Conservation (phyloP, 2,113 vertebrate species). For the Crocuta crocuta region DNA sequence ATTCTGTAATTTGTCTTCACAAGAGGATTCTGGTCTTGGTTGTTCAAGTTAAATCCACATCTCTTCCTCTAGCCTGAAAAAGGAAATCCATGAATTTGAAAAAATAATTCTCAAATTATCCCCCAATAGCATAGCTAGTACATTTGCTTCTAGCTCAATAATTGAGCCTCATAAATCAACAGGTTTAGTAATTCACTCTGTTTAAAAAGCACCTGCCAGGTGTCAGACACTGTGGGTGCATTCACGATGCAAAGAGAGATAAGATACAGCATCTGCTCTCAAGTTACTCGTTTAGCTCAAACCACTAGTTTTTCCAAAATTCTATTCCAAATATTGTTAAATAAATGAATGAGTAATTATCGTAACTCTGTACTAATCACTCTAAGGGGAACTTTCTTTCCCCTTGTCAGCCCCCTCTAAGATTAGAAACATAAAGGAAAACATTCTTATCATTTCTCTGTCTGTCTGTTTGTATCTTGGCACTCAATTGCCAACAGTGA, state of each 20-base stretch:
- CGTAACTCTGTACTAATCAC: background rate
- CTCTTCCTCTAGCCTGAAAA: background rate
- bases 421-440: background rate
- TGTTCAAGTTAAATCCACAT: slow-evolving; percentile 5
- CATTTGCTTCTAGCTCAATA: background rate
- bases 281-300: background rate
- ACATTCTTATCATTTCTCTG: background rate
- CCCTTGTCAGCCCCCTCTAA: background rate
- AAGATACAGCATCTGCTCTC: background rate
- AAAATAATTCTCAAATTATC: background rate
- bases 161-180: background rate
- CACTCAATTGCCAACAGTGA: background rate
- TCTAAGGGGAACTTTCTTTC: background rate
- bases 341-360: background rate
- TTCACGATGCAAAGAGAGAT: background rate
- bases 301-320: background rate
- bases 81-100: background rate
- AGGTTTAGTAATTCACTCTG: background rate
- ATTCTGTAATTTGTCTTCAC: slow-evolving; percentile 33
- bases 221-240: background rate
- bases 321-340: background rate
- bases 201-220: background rate
- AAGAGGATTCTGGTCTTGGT: background rate
- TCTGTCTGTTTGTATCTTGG: background rate
- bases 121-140: background rate